These are phyloP conservation scores for Nothoprocta perdicaria DNA, from an alignment of 2,113 vertebrate genomes.

Conservation along the genomic window DNA sequence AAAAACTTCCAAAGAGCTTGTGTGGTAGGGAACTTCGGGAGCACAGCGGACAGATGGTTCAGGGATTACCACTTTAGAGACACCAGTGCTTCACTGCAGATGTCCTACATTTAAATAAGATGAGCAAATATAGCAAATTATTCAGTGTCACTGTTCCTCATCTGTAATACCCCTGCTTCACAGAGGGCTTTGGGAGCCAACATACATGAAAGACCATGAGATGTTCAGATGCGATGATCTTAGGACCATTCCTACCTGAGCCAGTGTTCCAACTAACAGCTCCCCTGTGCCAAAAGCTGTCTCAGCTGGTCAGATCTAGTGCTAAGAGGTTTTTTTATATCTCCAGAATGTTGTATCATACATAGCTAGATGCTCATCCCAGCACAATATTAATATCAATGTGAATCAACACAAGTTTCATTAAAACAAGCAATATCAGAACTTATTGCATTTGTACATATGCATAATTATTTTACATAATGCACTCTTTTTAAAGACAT, in stretches of 20 bases:
- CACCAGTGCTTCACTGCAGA: background rate
- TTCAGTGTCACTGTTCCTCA: background rate
- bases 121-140: background rate
- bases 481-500: background rate
- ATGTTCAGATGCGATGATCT: background rate
- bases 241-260: background rate
- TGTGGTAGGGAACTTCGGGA: constrained; percentile 14
- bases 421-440: background rate
- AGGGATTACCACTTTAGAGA: background rate
- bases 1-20: constrained; percentile 20
- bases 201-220: background rate
- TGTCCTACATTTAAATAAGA: background rate
- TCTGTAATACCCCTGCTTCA: background rate
- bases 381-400: background rate
- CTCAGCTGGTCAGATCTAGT: background rate
- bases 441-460: background rate
- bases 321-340: background rate
- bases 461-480: background rate
- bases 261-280: background rate
- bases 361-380: background rate
- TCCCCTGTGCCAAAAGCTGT: background rate
- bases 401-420: background rate
- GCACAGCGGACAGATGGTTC: background rate
- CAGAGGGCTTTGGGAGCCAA: background rate
- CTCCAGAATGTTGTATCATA: background rate